These are phyloP conservation scores for Menidia beryllina DNA, from an alignment of 2,113 vertebrate species.

Conservation along the genomic window DNA sequence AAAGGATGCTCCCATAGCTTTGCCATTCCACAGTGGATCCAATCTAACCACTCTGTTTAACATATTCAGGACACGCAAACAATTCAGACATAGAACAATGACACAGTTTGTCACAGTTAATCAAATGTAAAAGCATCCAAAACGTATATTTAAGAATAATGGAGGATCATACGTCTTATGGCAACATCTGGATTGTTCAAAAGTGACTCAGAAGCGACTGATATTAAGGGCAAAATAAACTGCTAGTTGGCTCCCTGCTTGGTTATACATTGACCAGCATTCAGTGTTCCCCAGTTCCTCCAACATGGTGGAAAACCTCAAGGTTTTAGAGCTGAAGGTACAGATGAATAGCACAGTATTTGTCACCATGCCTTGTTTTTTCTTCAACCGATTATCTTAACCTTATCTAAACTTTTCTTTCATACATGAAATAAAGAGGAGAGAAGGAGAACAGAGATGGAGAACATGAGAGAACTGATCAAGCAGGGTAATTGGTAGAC, in stretches of 20 bases:
- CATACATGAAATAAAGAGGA: too few species aligned
- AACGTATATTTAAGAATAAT: too few species aligned
- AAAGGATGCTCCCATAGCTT: neutral
- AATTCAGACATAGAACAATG: conserved; percentile 28
- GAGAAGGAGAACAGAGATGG: too few species aligned
- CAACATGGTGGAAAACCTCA: too few species aligned
- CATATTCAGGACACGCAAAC: conserved; percentile 25
- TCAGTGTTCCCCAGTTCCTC: too few species aligned
- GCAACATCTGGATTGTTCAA: neutral
- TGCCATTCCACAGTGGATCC: conserved; percentile 35
- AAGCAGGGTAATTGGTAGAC: too few species aligned
- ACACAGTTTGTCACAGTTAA: conserved; percentile 3
- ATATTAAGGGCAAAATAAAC: neutral
- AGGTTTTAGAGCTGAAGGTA: too few species aligned
- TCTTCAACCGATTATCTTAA: too few species aligned
- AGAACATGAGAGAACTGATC: too few species aligned
- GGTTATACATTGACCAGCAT: neutral
- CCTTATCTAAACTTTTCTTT: neutral
- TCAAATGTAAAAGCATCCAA: conserved; percentile 1
- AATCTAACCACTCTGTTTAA: neutral
- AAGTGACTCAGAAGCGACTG: neutral
- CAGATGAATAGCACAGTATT: neutral
- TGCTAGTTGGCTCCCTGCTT: neutral
- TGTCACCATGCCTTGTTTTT: neutral
- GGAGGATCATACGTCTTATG: neutral